Evolutionary conservation across 2,797 vertebrate genomes (phyloP), one percentile per base, ranked within the genome.

Genomic region (Kryptolebias ocellatus): DNA sequence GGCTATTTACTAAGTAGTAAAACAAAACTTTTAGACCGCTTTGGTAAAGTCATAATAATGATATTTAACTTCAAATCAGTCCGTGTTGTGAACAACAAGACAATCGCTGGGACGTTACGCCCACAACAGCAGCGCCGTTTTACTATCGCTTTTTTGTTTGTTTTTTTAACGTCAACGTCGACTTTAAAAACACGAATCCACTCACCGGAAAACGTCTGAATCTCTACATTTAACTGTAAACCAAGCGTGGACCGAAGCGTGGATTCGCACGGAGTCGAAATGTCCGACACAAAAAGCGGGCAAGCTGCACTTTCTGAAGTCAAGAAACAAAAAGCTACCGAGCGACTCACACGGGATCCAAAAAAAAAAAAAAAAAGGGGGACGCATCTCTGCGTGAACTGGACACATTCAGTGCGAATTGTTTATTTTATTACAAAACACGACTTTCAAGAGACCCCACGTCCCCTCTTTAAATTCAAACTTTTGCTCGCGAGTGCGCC

Each of bases 251-350:
- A 31, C 57, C 9, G 6, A 11, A 12, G 0, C 0, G 44, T 1
- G 10, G 10, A 16, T 18, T 53, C 29, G 57, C 37, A 27, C 29
- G 54, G 15, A 11, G 1, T 28, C 28, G 2, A 34, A 14, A n/a
- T 73, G 53, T 6, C 42, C 46, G 74, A 72, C 78, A 84, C 81
- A 86, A 78, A 83, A 88, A 87, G 83, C 83, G 83, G 81, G 11
- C 79, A 68, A 57, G 78, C 69, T 47, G 57, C 63, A 67, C 73
- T 78, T 81, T 85, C 44, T 84, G 72, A 82, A 88, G 79, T 85
- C 71, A 73, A 87, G 70, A 90, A 90, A 92, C 90, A 92, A 90
- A 92, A 92, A 92, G 89, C 91, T 92, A 92, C 83, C 60, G 74
- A 67, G 79, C 84, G 81, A 73, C 80, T 79, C 83, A 72, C 14